Evolutionary conservation across 2,797 vertebrate species (phyloP).

Genomic region (Cossypha dichroa): DNA sequence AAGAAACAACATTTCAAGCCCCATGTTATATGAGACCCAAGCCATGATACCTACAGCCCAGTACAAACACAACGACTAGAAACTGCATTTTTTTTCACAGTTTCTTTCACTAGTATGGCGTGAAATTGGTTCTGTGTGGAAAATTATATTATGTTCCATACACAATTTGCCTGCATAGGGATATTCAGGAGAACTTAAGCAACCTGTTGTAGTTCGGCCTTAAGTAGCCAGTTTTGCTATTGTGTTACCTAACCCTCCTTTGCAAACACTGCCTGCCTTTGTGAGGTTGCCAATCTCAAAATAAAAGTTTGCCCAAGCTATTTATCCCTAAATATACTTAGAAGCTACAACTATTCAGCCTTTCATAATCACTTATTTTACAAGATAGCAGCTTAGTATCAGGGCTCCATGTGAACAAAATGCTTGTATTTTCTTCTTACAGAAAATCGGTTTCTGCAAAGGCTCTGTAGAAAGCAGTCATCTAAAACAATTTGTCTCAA

Average conservation of each 20-base stretch:
- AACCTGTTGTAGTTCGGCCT: neutral
- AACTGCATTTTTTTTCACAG: neutral
- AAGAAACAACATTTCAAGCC: neutral
- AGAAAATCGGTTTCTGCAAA: conserved; percentile 68
- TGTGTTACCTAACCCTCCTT: neutral
- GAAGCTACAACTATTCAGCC: neutral
- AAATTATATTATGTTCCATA: neutral
- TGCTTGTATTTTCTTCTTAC: conserved; percentile 10
- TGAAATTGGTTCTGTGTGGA: neutral
- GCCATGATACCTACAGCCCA: neutral
- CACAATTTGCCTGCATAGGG: neutral
- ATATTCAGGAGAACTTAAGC: neutral
- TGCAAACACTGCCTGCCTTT: neutral
- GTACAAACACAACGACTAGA: neutral
- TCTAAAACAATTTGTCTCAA: neutral
- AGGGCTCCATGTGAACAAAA: neutral
- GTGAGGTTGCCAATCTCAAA: neutral
- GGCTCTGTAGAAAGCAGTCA: neutral
- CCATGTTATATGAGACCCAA: neutral
- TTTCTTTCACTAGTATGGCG: neutral
- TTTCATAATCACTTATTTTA: conserved; percentile 25
- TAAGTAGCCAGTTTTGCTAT: neutral
- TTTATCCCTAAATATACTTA: conserved; percentile 8
- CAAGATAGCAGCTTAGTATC: neutral
- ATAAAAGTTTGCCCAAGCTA: neutral